Percentiles rank a stretch among this genome's conserved stretches.
These are phyloP conservation scores for Nymphicus hollandicus DNA, from an alignment of 2,113 vertebrate species.

Conservation along the genomic window DNA sequence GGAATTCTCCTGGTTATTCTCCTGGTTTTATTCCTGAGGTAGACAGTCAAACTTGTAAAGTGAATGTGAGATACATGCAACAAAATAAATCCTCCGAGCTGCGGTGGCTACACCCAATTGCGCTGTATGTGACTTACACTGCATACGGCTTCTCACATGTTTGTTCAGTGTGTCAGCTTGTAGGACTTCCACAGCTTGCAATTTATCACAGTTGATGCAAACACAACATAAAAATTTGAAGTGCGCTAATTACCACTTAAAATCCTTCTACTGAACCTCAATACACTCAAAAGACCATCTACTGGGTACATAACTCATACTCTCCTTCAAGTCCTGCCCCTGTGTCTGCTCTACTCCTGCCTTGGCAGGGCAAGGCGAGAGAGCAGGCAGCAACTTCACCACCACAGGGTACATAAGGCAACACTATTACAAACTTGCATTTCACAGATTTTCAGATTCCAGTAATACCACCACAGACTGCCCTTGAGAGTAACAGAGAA, in stretches of 20 bases:
- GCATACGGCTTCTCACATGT: not conserved
- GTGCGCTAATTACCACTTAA: not conserved
- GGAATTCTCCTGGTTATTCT: not conserved
- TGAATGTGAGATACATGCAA: not conserved
- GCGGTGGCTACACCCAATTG: not conserved
- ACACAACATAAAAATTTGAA: not conserved
- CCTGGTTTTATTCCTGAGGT: not conserved
- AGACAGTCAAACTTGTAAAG: not conserved
- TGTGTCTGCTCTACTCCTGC: not conserved
- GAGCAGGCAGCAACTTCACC: not conserved
- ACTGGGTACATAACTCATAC: not conserved
- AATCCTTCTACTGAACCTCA: not conserved
- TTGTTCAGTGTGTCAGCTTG: not conserved
- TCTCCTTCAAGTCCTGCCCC: not conserved
- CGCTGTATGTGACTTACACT: rapidly evolving
- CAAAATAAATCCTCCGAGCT: not conserved
- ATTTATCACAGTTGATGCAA: not conserved
- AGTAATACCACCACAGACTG: not conserved
- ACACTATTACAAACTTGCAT: not conserved
- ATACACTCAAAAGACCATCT: not conserved
- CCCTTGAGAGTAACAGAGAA: not conserved
- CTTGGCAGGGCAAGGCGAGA: not conserved
- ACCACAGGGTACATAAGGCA: not conserved
- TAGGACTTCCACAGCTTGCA: not conserved
- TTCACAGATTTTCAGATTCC: not conserved